A percentile compares a stretch with the other conserved stretches of the same genome.
These are phyloP conservation scores for Hedychridium roseum DNA, from an alignment of 2,888 invertebrate species.

Conservation along the genomic window DNA sequence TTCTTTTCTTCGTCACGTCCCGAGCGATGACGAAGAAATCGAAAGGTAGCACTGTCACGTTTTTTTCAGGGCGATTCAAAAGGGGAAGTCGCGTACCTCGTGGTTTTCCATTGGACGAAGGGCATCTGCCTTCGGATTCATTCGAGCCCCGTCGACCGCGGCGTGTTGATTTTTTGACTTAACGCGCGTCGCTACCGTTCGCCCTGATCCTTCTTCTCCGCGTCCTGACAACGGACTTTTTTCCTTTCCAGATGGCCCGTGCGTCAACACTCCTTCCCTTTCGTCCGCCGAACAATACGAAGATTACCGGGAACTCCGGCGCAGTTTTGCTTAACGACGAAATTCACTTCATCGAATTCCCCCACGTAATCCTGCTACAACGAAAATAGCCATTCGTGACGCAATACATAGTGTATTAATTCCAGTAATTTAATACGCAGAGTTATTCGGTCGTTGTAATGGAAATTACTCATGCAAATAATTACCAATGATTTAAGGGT, in stretches of 20 bases:
- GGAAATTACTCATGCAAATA: too few relatives aligned
- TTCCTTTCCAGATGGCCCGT: slow-evolving; percentile 27
- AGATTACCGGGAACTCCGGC: slow-evolving; percentile 2
- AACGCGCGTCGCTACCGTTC: slow-evolving; percentile 42
- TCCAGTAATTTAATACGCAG: too few relatives aligned
- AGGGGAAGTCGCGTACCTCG: slow-evolving; percentile 16
- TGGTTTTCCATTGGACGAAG: neutral
- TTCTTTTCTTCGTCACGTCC: slow-evolving; percentile 3
- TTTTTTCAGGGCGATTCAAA: slow-evolving; percentile 11
- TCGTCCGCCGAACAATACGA: slow-evolving; percentile 6
- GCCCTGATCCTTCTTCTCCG: slow-evolving; percentile 12
- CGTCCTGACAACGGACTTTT: slow-evolving; percentile 12
- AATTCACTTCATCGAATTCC: too few relatives aligned
- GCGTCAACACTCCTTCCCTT: slow-evolving; percentile 20
- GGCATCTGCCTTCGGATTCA: slow-evolving; percentile 18
- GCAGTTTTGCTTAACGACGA: too few relatives aligned
- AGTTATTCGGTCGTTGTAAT: too few relatives aligned
- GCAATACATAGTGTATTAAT: too few relatives aligned
- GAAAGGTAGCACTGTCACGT: slow-evolving; percentile 7
- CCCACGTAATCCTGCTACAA: too few relatives aligned
- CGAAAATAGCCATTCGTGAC: too few relatives aligned
- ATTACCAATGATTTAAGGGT: too few relatives aligned
- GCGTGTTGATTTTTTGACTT: slow-evolving; percentile 58
- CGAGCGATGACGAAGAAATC: slow-evolving; percentile 5
- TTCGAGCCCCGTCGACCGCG: neutral